These are phyloP conservation scores for Monodelphis domestica DNA, from an alignment of 2,797 vertebrate species.

Conservation along the genomic window DNA sequence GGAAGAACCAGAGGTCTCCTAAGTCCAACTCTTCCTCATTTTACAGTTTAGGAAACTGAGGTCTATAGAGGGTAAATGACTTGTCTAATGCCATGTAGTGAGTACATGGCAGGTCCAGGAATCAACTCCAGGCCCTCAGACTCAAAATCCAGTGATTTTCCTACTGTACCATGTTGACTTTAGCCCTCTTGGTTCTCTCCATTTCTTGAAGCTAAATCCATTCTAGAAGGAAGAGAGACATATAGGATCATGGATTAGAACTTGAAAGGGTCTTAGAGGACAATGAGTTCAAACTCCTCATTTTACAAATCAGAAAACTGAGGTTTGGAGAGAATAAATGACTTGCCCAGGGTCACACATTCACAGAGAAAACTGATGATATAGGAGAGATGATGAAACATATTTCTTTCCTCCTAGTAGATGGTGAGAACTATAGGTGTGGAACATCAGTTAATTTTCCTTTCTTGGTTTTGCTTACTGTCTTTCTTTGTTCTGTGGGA, in stretches of 20 bases:
- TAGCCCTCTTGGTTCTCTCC: accelerated
- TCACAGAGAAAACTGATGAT: neutral
- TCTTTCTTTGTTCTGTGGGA: neutral
- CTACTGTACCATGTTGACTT: neutral
- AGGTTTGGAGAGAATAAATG: neutral
- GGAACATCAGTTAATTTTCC: neutral
- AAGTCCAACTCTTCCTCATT: constrained; percentile 1
- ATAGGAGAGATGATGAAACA: neutral
- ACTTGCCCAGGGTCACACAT: neutral
- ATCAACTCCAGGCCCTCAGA: too few species aligned
- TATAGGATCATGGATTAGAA: neutral
- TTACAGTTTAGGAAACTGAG: neutral
- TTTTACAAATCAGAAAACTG: neutral
- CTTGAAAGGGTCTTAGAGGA: neutral
- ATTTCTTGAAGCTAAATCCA: neutral
- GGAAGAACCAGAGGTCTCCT: neutral
- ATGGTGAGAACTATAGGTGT: neutral
- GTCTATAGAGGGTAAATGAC: neutral
- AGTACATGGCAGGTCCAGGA: neutral
- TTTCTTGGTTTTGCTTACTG: neutral
- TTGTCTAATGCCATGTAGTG: neutral
- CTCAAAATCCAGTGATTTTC: too few species aligned
- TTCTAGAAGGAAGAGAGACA: neutral
- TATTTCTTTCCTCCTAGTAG: neutral
- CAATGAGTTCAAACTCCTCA: neutral